Conservation (phyloP, 2,888 invertebrate species). For the Deroplatys truncata region DNA sequence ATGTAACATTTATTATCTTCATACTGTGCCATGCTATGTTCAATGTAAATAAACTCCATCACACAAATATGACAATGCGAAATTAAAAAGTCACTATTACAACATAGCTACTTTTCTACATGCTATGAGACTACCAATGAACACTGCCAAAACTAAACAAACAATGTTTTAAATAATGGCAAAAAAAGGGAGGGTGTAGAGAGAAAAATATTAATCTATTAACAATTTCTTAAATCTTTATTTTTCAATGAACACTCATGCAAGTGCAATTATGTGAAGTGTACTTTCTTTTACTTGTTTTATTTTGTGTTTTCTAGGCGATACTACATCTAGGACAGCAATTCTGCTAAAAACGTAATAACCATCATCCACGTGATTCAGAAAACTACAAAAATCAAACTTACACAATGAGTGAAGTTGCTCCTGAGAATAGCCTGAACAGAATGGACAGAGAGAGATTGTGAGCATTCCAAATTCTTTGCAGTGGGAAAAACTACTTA, state of each 20-base stretch:
- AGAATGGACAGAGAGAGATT: slow-evolving; percentile 6
- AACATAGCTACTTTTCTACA: not conserved
- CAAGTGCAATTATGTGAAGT: not conserved
- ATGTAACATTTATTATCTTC: not conserved
- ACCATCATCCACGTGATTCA: not conserved
- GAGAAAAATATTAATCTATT: not conserved
- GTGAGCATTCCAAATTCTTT: slow-evolving; percentile 1
- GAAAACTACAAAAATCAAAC: slow-evolving; percentile 38
- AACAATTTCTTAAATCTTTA: not conserved
- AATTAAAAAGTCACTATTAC: not conserved
- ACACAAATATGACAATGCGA: not conserved
- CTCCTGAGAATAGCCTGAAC: slow-evolving; percentile 59
- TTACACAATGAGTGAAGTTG: slow-evolving; percentile 61
- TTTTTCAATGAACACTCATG: not conserved
- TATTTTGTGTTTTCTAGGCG: not conserved
- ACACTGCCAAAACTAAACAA: not conserved
- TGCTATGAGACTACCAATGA: not conserved
- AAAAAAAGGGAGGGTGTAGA: not conserved
- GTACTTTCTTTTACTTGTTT: not conserved
- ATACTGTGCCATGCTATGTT: not conserved
- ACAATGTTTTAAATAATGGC: not conserved
- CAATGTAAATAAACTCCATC: not conserved
- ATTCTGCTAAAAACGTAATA: not conserved
- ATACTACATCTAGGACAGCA: not conserved
- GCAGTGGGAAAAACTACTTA: not conserved